Evolutionary conservation across 2,888 invertebrate genomes (phyloP), one percentile per base, ranked within the genome.

Genomic region (Megalurothrips usitatus): DNA sequence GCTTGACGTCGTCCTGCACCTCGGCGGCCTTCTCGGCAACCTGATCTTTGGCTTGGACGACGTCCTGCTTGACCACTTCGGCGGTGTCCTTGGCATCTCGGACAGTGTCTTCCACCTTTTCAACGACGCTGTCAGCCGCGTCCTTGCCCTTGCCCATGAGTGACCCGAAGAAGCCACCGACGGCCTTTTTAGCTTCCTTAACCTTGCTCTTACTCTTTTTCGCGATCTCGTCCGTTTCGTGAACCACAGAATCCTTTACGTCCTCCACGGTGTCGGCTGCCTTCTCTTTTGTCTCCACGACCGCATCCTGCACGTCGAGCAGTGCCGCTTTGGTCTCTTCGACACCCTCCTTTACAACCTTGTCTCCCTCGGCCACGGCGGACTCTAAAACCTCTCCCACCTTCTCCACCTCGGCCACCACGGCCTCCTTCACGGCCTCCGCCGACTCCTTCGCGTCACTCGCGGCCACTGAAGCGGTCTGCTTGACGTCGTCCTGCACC

Each of bases 211-310:
- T 52, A 49, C 81, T 63, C 81, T 81, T 81, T 23, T 82, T 81
- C 1, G 79, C 79, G 17, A 79, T 48, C 28, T 82, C 79, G 75
- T 81, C 81, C 68, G 82, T 81, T 83, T 83, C 79, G 28, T 81
- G 19, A 80, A 83, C 81, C 11, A 83, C 79, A 26, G 82, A 81
- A 48, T 82, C 81, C 81, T 82, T 80, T 28, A 79, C 79, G 19
- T 82, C 82, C 81, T 83, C 81, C 58, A 82, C 82, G 34, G 82
- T 82, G 75, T 81, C 80, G 23, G 82, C 81, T 17, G 83, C 82
- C 79, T 81, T 80, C n/a, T 83, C 82, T 63, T 84, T 84, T 48
- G 83, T 84, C 11, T 58, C 58, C n/a, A 4, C 14, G n/a, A 58
- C 6, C 11, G 58, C 58, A 6, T 8, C 12, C 58, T 14, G 17